Base-by-base conservation (phyloP, 2,113 vertebrate genomes). In the Rafetus swinhoei region DNA sequence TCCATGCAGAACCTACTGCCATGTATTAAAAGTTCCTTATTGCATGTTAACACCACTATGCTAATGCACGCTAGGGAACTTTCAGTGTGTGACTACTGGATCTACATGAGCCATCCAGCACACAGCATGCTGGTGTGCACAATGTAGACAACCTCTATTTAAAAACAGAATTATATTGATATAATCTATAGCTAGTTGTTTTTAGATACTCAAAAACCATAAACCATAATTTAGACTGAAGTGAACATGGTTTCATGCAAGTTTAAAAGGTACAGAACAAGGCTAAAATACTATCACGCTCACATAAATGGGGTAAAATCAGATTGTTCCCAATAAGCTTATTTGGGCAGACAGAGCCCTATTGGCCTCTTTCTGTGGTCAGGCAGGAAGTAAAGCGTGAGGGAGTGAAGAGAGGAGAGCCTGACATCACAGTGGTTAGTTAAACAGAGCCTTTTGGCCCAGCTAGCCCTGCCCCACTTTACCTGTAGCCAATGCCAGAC, bases 81-180 rank as follows among this genome's bases (percentile, higher is more conserved):
- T 69, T 69, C 32, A n/a, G 65, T n/a, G 65, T 32, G 19, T 9
- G 32, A 35, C 32, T 69, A 69, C 16, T 4, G 4, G 62, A 15
- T 18, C 65, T 69, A 35, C 8, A 18, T n/a, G 15, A 69, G 16
- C 32, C 65, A 35, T 15, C 8, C 16, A 69, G 7, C 16, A 7
- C 2, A 4, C 24, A 27, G 32, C 65, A 35, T 35, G 9, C 8
- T 35, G 15, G 16, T 35, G 32, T 35, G 32, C 8, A 15, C 65
- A 32, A 2, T 69, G 4, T 35, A 69, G 16, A 69, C 65, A 35
- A 18, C 16, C 32, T 82, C 52, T 69, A 91, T 94, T 97, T 88
- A 88, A 96, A 76, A 79, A 18, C 82, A 86, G 94, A 97, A 94
- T 91, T 94, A 94, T 57, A 21, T 10, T 29, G 81, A 77, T 88